These are phyloP conservation scores for Sanderia malayensis DNA, from an alignment of 30 jellyfish, hydroid and myxozoan genomes.

Conservation along the genomic window DNA sequence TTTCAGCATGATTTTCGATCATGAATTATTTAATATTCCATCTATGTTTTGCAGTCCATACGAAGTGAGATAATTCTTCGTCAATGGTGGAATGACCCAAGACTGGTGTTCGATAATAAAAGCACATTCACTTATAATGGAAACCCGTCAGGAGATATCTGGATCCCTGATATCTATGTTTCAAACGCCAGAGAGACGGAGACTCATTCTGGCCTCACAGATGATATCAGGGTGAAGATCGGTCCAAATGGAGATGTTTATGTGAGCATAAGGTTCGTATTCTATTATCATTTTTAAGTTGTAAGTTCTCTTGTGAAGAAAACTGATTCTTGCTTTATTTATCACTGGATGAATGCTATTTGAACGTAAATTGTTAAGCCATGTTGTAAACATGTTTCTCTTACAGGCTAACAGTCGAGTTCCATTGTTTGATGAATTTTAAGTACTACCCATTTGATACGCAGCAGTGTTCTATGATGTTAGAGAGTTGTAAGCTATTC, in stretches of 20 bases:
- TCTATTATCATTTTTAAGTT: too few species aligned
- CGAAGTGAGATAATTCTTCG: conserved; percentile 55
- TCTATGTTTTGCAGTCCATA: too few species aligned
- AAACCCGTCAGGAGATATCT: conserved; percentile 48
- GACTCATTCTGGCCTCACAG: conserved; percentile 26
- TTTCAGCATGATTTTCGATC: too few species aligned
- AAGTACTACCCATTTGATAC: conserved; percentile 59
- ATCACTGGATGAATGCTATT: too few species aligned
- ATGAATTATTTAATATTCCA: too few species aligned
- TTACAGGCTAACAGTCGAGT: conserved; percentile 42
- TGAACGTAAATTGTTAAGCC: too few species aligned
- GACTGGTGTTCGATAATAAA: conserved; percentile 30
- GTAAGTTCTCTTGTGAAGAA: too few species aligned
- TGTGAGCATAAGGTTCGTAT: conserved; percentile 53
- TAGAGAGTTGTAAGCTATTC: conserved; percentile 53
- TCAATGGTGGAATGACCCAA: conserved; percentile 73
- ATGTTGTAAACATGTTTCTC: too few species aligned
- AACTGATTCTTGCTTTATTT: too few species aligned
- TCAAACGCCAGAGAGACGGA: conserved; percentile 42
- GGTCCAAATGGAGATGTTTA: conserved; percentile 62
- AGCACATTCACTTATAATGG: conserved; percentile 34
- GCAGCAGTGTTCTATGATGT: conserved; percentile 41
- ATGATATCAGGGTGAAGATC: conserved; percentile 15
- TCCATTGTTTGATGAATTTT: conserved; percentile 54
- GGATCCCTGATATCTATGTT: conserved; percentile 65